Evolutionary conservation across 1,140 invertebrate species (phyloP), one percentile per base, ranked within the genome.

Genomic region (Aphelenchoides besseyi): DNA sequence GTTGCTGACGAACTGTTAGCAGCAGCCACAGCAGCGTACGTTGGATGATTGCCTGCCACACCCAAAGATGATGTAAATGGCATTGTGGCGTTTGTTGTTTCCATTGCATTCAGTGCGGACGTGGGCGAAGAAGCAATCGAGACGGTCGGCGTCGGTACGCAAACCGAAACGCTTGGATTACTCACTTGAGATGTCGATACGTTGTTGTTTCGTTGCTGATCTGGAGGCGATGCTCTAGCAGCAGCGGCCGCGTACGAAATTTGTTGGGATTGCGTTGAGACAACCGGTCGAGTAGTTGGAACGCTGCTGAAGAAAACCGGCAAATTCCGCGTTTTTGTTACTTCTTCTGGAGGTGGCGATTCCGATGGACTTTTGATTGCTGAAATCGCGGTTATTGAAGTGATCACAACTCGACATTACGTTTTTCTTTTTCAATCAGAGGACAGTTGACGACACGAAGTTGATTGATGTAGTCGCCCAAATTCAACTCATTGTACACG

Each of bases 401-500:
- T 12, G 1, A 64, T 16, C n/a, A n/a, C n/a, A n/a, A n/a, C n/a
- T n/a, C n/a, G n/a, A n/a, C n/a, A n/a, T n/a, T 9, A 9, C 35
- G 66, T 9, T 74, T 73, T 18, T 84, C 82, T 3, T 82, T 82
- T 32, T 82, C 81, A 3, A 74, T 62, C n/a, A 62, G 62, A 29
- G 26, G 30, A 30, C 71, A 33, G 16, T 59, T 36, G 29, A 76
- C 37, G 8, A 55, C 73, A 30, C 76, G 81, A 18, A 82, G 55
- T 69, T 79, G 80, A 18, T 73, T 52, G 37, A 79, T 75, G 48
- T 81, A 81, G 30, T 73, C 55, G 8, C 61, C 71, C 54, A 82
- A 64, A 54, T 80, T 70, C 26, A 82, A 69, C 52, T 82, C 81
- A 35, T 84, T 83, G 68, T 82, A 82, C 30, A 83, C 73, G 59